Percentiles rank a stretch among this genome's conserved stretches.
phyloP scores from a whole-genome alignment of 2,797 vertebrate genomes.

The Sarcoramphus papa region DNA sequence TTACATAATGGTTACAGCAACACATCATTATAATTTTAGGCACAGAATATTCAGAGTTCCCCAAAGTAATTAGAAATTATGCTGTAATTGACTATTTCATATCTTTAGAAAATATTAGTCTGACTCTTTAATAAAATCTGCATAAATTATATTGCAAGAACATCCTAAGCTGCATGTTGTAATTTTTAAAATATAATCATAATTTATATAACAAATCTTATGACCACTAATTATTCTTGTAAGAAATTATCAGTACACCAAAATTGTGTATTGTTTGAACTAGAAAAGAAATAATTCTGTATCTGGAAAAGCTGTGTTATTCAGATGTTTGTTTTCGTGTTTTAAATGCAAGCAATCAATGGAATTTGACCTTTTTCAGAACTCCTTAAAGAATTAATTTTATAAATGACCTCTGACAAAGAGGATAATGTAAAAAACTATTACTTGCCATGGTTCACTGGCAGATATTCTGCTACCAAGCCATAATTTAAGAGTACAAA shows the following conservation, averaged over 20 bases:
- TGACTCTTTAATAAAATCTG: not conserved
- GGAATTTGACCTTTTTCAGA: not conserved
- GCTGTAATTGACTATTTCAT: not conserved
- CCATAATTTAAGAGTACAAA: not conserved
- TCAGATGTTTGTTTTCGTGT: not conserved
- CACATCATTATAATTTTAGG: not conserved
- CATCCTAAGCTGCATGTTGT: not conserved
- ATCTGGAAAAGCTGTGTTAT: not conserved
- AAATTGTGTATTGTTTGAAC: not conserved
- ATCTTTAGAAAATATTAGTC: conserved; percentile 15
- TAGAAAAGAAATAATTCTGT: not conserved
- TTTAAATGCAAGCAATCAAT: not conserved
- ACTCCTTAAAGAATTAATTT: not conserved
- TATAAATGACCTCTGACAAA: not conserved
- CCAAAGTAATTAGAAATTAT: conserved; percentile 26
- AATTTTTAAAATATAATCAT: not conserved
- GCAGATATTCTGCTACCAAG: not conserved
- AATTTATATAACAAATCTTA: not conserved
- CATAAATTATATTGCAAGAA: not conserved
- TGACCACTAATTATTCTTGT: not conserved
- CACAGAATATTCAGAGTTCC: not conserved
- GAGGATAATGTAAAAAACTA: not conserved
- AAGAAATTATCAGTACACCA: not conserved
- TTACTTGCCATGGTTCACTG: not conserved
- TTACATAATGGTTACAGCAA: not conserved